Evolutionary conservation across 2,888 invertebrate genomes (phyloP), one percentile per base, ranked within the genome.

Genomic region (Scaptomyza parva): DNA sequence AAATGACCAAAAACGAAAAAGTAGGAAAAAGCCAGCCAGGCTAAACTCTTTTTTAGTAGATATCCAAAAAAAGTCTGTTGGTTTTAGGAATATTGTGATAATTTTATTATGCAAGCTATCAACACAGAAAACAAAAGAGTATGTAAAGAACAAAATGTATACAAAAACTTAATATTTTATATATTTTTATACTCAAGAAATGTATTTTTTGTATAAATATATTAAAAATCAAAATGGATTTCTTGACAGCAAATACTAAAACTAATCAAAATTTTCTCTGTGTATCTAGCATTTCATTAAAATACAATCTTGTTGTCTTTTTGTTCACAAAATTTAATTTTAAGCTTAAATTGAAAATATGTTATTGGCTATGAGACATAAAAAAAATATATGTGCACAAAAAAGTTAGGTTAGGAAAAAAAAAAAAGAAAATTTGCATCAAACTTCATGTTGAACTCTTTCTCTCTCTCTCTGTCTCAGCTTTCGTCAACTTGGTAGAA

Each of bases 41-140:
- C 50, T 50, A 51, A 74, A 72, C 68, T 55, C 63, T 61, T 69
- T 69, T 75, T 61, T 60, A 63, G 63, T 65, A 58, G 39, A 54
- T 47, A 37, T n/a, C n/a, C n/a, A n/a, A n/a, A n/a, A n/a, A 20
- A 52, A 39, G 30, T 53, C 24, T 43, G 18, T 39, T 53, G 45
- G 58, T 44, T 24, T 62, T 43, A 37, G 41, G 61, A 51, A 50
- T 30, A 39, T 58, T 55, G 41, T 62, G 51, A 18, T 43, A 60
- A 68, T 63, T 74, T 62, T 30, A 53, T 71, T 45, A 35, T 53
- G 22, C 18, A 17, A 24, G 12, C 22, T 5, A 24, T 24, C 1
- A 6, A 22, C 3, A 22, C 22, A 22, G n/a, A 22, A 22, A 22
- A 22, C 22, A 22, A 24, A 5, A 24, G 5, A 5, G 24, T 24